phyloP scores from a whole-genome alignment of 2,888 invertebrate genomes.

The Neoascia interrupta region DNA sequence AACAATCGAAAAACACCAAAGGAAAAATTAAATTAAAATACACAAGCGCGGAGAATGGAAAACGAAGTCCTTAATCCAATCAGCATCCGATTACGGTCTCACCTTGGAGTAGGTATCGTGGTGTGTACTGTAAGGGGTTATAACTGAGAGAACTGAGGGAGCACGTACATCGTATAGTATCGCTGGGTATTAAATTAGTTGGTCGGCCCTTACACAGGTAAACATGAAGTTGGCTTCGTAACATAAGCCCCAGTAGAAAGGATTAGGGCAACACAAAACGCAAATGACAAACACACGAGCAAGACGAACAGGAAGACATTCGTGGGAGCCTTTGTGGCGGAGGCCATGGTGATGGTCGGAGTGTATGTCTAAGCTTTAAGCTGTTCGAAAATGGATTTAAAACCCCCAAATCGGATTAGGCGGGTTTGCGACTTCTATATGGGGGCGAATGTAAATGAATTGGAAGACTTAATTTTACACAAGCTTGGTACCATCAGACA shows the following conservation, averaged over 20 bases:
- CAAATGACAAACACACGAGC: conserved; percentile 3
- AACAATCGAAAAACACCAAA: conserved; percentile 13
- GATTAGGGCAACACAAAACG: conserved; percentile 19
- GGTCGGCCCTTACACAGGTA: not conserved
- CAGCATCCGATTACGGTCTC: conserved; percentile 58
- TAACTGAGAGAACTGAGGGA: not conserved
- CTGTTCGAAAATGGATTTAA: conserved; percentile 7
- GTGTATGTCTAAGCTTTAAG: conserved; percentile 4
- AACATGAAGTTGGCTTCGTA: conserved; percentile 21
- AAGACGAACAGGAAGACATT: not conserved
- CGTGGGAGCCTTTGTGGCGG: not conserved
- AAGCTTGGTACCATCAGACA: no score
- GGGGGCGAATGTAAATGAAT: no score
- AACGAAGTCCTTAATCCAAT: conserved; percentile 66
- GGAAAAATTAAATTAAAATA: conserved; percentile 23
- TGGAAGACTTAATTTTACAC: no score
- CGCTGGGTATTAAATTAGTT: conserved; percentile 23
- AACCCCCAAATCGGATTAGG: conserved; percentile 24
- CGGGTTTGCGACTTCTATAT: no score
- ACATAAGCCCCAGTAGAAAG: conserved; percentile 23
- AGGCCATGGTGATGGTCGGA: conserved; percentile 3
- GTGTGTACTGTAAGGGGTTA: not conserved
- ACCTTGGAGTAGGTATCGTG: conserved; percentile 50
- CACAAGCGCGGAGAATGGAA: not conserved
- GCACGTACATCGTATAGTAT: conserved; percentile 1